Evolutionary conservation across 1,140 invertebrate genomes (phyloP).

Genomic region (Wasmannia auropunctata): DNA sequence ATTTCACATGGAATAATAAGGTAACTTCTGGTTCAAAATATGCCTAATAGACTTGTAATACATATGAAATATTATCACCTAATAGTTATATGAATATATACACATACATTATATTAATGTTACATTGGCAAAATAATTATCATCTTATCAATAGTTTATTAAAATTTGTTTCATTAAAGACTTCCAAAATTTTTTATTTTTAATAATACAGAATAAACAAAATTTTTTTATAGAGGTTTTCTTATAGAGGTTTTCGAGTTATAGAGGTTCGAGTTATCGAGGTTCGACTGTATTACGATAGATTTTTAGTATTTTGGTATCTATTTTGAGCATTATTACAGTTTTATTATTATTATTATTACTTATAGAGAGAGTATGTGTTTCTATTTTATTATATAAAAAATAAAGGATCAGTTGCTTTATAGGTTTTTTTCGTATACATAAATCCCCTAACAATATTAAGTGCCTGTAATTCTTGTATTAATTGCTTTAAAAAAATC

Average conservation of each 20-base stretch:
- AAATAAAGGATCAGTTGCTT: not conserved
- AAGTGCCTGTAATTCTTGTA: not conserved
- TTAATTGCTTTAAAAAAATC: not conserved
- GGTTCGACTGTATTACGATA: too few species aligned
- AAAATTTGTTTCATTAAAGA: not conserved
- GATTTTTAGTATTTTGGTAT: not conserved
- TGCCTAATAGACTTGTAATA: not conserved
- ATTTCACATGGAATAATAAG: slow-evolving; percentile 37
- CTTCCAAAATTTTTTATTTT: not conserved
- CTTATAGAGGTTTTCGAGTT: too few species aligned
- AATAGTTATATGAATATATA: not conserved
- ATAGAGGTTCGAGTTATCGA: too few species aligned
- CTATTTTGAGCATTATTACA: not conserved
- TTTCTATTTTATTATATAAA: not conserved
- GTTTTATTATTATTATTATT: too few species aligned
- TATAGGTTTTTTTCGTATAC: not conserved
- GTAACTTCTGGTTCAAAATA: slow-evolving; percentile 12
- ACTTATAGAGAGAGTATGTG: not conserved
- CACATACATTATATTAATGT: not conserved
- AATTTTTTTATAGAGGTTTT: too few species aligned
- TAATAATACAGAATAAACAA: too few species aligned
- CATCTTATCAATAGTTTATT: not conserved
- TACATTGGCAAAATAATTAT: not conserved
- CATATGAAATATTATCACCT: not conserved
- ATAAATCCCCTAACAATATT: not conserved